Evolutionary conservation across 1,140 invertebrate genomes (phyloP).

Genomic region (Sminthurinus signatus): DNA sequence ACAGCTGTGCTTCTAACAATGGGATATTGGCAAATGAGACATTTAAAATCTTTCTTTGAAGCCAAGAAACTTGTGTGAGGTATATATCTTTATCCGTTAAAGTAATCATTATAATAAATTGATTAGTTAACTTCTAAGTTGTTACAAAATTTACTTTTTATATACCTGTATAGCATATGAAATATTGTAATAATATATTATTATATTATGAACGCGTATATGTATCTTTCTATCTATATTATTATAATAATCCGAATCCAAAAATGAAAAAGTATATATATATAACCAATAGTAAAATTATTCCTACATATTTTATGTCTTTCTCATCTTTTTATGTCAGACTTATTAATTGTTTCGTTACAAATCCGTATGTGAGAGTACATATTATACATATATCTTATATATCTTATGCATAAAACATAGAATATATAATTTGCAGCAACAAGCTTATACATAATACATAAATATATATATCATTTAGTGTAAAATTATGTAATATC

Average conservation of each 20-base stretch:
- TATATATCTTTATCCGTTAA: not conserved
- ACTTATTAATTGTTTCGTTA: too few species aligned
- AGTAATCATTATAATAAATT: not conserved
- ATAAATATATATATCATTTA: too few species aligned
- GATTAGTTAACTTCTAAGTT: not conserved
- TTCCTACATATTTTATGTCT: slow-evolving; percentile 61
- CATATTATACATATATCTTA: too few species aligned
- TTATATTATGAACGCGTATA: not conserved
- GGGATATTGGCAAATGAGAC: slow-evolving; percentile 98
- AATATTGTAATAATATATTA: not conserved
- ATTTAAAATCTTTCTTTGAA: slow-evolving; percentile 99
- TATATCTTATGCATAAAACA: too few species aligned
- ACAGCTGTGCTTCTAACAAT: slow-evolving; percentile 81
- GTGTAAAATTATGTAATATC: too few species aligned
- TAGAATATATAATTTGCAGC: too few species aligned
- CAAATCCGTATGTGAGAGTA: too few species aligned
- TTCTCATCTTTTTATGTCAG: too few species aligned
- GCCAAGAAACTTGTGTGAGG: slow-evolving; percentile 96
- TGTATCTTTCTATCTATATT: not conserved
- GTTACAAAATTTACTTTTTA: not conserved
- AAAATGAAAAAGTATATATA: not conserved
- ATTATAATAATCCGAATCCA: not conserved
- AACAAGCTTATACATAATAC: too few species aligned
- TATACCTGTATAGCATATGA: not conserved
- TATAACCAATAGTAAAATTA: not conserved